Evolutionary conservation across 1,140 invertebrate genomes (phyloP), one percentile per base, ranked within the genome.

Genomic region (Gryllus bimaculatus): DNA sequence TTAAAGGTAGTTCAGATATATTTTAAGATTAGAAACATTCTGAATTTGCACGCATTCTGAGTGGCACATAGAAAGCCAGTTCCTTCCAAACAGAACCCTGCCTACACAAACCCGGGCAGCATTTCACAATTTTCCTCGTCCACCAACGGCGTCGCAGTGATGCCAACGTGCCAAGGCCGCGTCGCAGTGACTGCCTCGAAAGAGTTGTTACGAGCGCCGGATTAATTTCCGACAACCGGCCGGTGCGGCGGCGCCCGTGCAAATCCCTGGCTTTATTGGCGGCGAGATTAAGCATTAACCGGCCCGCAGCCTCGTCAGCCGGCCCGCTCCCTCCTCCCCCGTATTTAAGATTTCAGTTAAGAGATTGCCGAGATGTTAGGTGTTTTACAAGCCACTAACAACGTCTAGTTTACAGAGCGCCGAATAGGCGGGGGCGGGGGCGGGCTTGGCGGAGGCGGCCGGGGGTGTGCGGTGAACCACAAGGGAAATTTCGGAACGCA

Each of bases 261-360:
- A 10, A 18, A 66, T 13, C 18, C 54, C 18, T 18, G 54, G 10
- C 54, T 66, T 66, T 66, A 66, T 66, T 66, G 54, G 54, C 54
- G 54, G 10, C 18, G 54, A 66, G 10, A 66, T 66, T 66, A 66
- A 66, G 54, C 54, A 13, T 66, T 66, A 66, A 66, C 54, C 10
- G 54, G 18, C 54, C 54, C 10, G 54, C 54, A 66, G 54, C 54
- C 54, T 18, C 10, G 54, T 66, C 54, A 18, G 54, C 10, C 10
- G 10, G 18, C 54, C 54, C 54, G 54, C 18, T 66, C 18, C 10
- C 54, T 10, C 18, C 54, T 13, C 54, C 54, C 10, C 54, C 18
- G 54, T 66, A 66, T 66, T 66, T 66, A 66, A 66, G 54, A 66
- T 66, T 66, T 66, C 54, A 66, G 54, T 66, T 66, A 66, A 66